Conservation (phyloP, 2,888 invertebrate species). For the Polymixis flavicincta region DNA sequence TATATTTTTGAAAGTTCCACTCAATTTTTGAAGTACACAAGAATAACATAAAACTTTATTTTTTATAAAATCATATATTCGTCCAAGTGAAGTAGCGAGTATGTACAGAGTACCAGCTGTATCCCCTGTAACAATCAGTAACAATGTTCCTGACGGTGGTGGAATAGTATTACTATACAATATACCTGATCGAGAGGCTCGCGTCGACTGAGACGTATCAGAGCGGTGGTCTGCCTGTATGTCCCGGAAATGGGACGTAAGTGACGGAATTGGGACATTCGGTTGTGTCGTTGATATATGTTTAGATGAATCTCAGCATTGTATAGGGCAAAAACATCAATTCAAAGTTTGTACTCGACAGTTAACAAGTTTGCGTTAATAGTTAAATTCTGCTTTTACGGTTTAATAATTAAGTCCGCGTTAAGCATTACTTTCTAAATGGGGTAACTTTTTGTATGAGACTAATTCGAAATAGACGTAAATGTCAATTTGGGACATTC, state of each 20-base stretch:
- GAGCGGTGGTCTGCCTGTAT: conserved; percentile 53
- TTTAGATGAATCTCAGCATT: background rate
- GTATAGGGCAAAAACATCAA: background rate
- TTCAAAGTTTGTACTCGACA: background rate
- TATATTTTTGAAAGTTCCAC: background rate
- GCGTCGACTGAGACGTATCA: conserved; percentile 63
- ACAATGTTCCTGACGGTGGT: conserved; percentile 78
- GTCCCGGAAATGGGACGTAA: conserved; percentile 22
- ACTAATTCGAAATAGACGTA: background rate
- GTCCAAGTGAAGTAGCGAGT: conserved; percentile 80
- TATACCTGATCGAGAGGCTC: conserved; percentile 70
- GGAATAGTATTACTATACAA: conserved; percentile 69
- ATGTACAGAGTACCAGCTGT: conserved; percentile 78
- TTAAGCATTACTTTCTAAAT: background rate
- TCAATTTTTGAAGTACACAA: background rate
- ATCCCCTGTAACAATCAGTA: conserved; percentile 83
- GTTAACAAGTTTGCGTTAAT: background rate
- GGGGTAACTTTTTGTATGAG: background rate
- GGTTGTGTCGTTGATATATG: background rate
- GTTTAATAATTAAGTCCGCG: background rate
- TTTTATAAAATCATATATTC: conserved; percentile 74
- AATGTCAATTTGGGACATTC: background rate
- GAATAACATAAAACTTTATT: background rate
- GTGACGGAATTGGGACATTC: background rate
- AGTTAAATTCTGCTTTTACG: background rate